Evolutionary conservation across 2,888 invertebrate genomes (phyloP), one percentile per base, ranked within the genome.

Genomic region (Seira musarum): DNA sequence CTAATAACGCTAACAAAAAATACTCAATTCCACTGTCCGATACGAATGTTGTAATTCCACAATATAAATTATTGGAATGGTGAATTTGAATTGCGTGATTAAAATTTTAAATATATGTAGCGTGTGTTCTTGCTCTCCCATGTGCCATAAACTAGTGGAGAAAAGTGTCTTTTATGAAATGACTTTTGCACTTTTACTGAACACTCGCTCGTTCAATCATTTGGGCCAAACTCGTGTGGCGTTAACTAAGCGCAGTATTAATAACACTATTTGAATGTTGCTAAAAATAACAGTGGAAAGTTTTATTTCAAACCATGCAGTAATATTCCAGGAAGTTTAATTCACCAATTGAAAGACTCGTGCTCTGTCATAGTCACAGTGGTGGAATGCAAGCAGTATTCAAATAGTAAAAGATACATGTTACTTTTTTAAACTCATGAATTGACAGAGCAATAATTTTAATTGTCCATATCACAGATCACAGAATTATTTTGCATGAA

Each of bases 241-340:
- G 13, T 6, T 40, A 13, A 40, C 40, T n/a, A 40, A 40, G 13
- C 13, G 40, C 40, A 40, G 40, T 13, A 40, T 8, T 40, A 8
- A 40, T 40, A 40, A 40, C 13, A 40, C 13, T 6, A 40, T 13
- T 40, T 40, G 13, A 40, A 40, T 40, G 6, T 13, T 40, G 40
- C 40, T 40, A 40, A 40, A 40, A 40, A 40, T 40, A 40, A 40
- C 6, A 6, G 40, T 40, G 40, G 40, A 40, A 40, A 40, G 6
- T 40, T 40, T 40, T 40, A 13, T 40, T 8, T 40, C 6, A 40
- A 40, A 40, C 13, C 40, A 40, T 40, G 6, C 40, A 53, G 73
- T n/a, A n/a, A n/a, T n/a, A n/a, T n/a, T n/a, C 19, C 53, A 74
- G 73, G 73, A 74, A 66, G 73, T 74, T 74, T 74, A 65, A 74